Evolutionary conservation across 2,888 invertebrate species (phyloP).

Genomic region (Drosophila silvestris): DNA sequence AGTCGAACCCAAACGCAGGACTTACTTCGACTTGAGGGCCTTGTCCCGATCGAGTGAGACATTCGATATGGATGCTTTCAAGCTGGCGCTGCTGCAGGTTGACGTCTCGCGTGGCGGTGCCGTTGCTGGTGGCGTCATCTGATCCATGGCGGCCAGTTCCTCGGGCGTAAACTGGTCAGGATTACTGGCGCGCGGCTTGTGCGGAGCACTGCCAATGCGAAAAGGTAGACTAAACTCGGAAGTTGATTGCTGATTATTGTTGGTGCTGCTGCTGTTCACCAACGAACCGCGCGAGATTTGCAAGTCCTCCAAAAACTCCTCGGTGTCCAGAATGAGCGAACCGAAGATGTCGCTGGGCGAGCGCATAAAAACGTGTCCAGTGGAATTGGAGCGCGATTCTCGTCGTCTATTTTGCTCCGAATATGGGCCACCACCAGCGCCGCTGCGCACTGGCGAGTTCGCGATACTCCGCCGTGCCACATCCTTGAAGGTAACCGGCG

Average conservation of each 20-base stretch:
- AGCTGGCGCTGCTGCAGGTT: slow-evolving; percentile 58
- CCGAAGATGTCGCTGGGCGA: slow-evolving; percentile 88
- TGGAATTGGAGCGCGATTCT: slow-evolving; percentile 91
- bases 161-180: slow-evolving; percentile 84
- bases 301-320: slow-evolving; percentile 86
- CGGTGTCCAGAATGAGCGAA: slow-evolving; percentile 87
- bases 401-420: slow-evolving; percentile 82
- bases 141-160: slow-evolving; percentile 83
- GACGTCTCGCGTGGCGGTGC: slow-evolving; percentile 84
- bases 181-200: slow-evolving; percentile 81
- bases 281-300: slow-evolving; percentile 82
- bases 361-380: slow-evolving; percentile 87
- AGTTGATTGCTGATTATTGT: slow-evolving; percentile 55
- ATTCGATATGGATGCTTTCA: slow-evolving; percentile 56
- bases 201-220: slow-evolving; percentile 87
- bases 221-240: slow-evolving; percentile 87
- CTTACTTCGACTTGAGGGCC: slow-evolving; percentile 69
- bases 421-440: slow-evolving; percentile 26
- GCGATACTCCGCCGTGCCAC: slow-evolving; percentile 92
- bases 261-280: slow-evolving; percentile 70
- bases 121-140: slow-evolving; percentile 85
- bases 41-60: slow-evolving; percentile 73
- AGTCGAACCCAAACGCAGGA: not conserved
- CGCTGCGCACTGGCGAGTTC: slow-evolving; percentile 89
- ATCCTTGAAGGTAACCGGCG: slow-evolving; percentile 94